Conservation (phyloP, 1,140 invertebrate genomes). For the Drosophila nebulosa region DNA sequence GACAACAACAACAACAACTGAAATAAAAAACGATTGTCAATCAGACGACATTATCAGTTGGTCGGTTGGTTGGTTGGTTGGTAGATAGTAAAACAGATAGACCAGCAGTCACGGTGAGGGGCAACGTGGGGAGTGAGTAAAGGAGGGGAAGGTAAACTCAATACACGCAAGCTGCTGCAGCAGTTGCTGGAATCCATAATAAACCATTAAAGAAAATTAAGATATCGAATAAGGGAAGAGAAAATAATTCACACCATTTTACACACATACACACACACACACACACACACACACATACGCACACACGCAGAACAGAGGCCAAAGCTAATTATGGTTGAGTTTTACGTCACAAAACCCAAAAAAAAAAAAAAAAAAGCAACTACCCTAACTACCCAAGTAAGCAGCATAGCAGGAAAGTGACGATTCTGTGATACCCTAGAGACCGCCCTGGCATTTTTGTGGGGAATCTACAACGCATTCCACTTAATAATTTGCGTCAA, state of each 20-base stretch:
- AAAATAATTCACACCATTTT: constrained; percentile 51
- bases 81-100: neutral
- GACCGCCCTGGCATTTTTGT: too few relatives aligned
- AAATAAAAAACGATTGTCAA: constrained; percentile 55
- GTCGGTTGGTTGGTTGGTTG: neutral
- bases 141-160: constrained; percentile 13
- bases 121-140: neutral
- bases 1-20: neutral
- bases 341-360: neutral
- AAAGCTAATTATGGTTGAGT: constrained; percentile 56
- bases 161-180: constrained; percentile 40
- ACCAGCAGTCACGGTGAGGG: neutral
- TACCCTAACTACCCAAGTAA: neutral
- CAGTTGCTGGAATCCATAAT: constrained; percentile 57
- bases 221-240: constrained; percentile 48
- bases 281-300: too few relatives aligned
- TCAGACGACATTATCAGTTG: constrained; percentile 53
- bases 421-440: neutral
- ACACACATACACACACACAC: constrained; percentile 25
- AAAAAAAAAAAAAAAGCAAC: neutral
- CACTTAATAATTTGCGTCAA: too few relatives aligned
- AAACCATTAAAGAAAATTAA: constrained; percentile 74
- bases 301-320: constrained; percentile 26
- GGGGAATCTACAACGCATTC: too few relatives aligned
- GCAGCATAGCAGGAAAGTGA: too few relatives aligned